These are phyloP conservation scores for Notodonta ziczac DNA, from an alignment of 2,888 invertebrate species.

Conservation along the genomic window DNA sequence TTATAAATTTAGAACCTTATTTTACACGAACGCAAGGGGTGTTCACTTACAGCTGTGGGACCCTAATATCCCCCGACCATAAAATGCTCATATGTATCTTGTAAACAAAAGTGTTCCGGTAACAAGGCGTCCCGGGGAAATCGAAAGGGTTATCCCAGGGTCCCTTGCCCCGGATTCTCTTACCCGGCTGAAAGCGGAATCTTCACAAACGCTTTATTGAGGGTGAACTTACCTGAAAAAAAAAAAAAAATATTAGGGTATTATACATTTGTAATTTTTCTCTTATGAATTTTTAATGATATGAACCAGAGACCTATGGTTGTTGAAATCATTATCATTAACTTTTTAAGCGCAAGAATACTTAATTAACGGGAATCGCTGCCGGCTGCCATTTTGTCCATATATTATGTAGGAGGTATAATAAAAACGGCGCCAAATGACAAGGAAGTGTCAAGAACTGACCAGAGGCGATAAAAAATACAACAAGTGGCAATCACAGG, in stretches of 20 bases:
- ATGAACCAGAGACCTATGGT: no score
- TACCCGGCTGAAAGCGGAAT: not conserved
- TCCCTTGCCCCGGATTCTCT: not conserved
- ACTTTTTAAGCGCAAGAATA: not conserved
- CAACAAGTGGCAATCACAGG: no score
- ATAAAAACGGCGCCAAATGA: not conserved
- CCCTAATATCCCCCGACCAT: not conserved
- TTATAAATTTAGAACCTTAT: no score
- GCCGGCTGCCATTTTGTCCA: conserved; percentile 7
- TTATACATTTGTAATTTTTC: no score
- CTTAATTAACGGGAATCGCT: conserved; percentile 4
- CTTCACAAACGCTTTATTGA: not conserved
- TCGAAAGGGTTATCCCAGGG: conserved; percentile 23
- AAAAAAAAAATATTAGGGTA: no score
- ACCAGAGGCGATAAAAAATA: not conserved
- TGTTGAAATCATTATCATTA: not conserved
- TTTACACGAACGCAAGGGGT: not conserved
- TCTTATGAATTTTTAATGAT: no score
- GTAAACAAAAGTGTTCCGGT: conserved; percentile 17
- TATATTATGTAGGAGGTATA: not conserved
- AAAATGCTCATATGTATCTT: conserved; percentile 5
- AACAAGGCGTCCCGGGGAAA: conserved; percentile 17
- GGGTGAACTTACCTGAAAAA: not conserved
- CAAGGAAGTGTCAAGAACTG: conserved; percentile 26
- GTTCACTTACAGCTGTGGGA: not conserved